Conservation (phyloP, 2,888 invertebrate species). For the Lasioglossum vierecki region DNA sequence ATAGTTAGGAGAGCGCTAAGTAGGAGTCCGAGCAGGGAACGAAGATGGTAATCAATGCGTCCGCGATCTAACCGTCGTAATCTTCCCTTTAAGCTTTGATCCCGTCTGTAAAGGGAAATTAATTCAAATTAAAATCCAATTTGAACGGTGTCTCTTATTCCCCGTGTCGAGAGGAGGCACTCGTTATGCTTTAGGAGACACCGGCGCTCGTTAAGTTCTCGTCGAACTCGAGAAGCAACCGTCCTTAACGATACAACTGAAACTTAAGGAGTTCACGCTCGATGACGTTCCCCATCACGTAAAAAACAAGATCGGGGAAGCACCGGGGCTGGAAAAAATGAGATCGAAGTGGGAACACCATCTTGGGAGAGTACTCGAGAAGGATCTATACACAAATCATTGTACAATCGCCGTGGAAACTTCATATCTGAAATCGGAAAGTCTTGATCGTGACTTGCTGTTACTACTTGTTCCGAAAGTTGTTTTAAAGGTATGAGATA, state of each 20-base stretch:
- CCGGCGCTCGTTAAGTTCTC: conserved; percentile 70
- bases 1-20: conserved; percentile 5
- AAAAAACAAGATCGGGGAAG: background rate
- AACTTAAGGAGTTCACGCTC: conserved; percentile 26
- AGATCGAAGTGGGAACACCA: background rate
- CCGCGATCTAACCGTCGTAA: conserved; percentile 61
- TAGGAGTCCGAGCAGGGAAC: conserved; percentile 20
- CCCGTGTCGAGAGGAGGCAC: conserved; percentile 54
- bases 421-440: background rate
- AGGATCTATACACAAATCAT: background rate
- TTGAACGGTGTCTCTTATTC: conserved; percentile 61
- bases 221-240: conserved; percentile 60
- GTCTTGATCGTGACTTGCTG: background rate
- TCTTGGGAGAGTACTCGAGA: background rate
- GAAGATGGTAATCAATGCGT: conserved; percentile 59
- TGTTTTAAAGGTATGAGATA: background rate
- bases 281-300: background rate
- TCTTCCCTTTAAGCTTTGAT: conserved; percentile 53
- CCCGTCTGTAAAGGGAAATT: conserved; percentile 67
- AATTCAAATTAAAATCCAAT: conserved; percentile 74
- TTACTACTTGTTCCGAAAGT: background rate
- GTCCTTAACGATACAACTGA: conserved; percentile 53
- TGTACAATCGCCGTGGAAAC: background rate
- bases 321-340: background rate
- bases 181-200: conserved; percentile 68